Evolutionary conservation across 2,797 vertebrate genomes (phyloP).

Genomic region (Clarias pachynema): DNA sequence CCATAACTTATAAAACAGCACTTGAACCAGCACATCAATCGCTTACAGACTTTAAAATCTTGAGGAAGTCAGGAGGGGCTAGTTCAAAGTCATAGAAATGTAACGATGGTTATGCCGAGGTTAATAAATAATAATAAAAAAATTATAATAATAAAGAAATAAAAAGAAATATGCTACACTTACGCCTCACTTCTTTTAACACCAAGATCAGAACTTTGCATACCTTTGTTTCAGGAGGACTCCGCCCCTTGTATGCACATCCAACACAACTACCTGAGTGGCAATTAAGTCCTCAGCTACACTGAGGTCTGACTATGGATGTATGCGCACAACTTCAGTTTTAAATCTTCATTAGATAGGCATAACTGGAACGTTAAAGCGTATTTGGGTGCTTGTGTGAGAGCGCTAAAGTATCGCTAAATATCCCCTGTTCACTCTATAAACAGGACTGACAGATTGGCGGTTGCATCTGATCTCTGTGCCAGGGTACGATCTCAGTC

Average conservation of each 20-base stretch:
- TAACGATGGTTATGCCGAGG: too few species aligned
- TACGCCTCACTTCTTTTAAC: background rate
- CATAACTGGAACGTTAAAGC: too few species aligned
- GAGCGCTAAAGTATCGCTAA: background rate
- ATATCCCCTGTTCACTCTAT: background rate
- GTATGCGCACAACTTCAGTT: background rate
- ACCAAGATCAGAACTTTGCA: background rate
- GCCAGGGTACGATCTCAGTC: background rate
- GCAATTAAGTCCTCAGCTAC: background rate
- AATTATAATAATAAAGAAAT: too few species aligned
- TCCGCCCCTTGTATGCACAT: background rate
- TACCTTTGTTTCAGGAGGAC: background rate
- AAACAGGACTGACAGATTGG: background rate
- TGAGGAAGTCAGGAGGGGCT: background rate
- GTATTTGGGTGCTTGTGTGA: background rate
- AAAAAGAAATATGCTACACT: background rate
- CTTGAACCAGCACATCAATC: background rate
- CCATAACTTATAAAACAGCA: background rate
- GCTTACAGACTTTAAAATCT: background rate
- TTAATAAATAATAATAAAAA: too few species aligned
- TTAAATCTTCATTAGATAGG: too few species aligned
- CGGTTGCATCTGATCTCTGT: background rate
- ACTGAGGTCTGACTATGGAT: background rate
- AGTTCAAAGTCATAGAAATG: background rate
- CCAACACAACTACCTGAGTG: background rate